Evolutionary conservation across 2,113 vertebrate species (phyloP).

Genomic region (Hiodon alosoides): DNA sequence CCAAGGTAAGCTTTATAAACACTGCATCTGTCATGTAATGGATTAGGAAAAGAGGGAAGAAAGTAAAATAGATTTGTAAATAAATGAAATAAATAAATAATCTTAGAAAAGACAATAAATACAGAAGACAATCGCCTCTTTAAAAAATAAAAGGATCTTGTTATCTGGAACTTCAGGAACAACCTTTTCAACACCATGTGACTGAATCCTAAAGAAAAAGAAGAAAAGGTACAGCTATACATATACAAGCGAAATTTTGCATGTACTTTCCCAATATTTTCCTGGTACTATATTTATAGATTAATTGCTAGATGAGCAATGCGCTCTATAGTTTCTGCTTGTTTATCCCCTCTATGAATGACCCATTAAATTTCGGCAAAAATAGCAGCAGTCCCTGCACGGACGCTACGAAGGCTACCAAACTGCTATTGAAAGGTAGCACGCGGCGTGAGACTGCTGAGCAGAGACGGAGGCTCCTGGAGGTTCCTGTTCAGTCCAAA

Average conservation of each 20-base stretch:
- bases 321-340: neutral
- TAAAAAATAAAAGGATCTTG: neutral
- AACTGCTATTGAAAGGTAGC: neutral
- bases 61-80: neutral
- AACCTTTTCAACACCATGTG: neutral
- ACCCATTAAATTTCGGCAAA: neutral
- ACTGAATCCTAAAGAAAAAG: neutral
- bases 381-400: neutral
- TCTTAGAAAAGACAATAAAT: neutral
- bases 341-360: neutral
- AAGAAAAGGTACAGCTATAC: neutral
- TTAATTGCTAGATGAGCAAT: neutral
- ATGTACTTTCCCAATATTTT: neutral
- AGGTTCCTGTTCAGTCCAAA: neutral
- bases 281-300: conserved; percentile 12
- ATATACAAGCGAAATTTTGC: too few relatives aligned
- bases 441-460: neutral
- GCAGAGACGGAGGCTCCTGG: neutral
- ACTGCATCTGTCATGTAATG: neutral
- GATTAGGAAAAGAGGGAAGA: neutral
- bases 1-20: neutral
- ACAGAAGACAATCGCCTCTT: neutral
- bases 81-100: neutral
- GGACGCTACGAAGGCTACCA: neutral
- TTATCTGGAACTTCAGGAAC: neutral